phyloP scores from a whole-genome alignment of 2,113 vertebrate species.

The Lasiurus borealis region DNA sequence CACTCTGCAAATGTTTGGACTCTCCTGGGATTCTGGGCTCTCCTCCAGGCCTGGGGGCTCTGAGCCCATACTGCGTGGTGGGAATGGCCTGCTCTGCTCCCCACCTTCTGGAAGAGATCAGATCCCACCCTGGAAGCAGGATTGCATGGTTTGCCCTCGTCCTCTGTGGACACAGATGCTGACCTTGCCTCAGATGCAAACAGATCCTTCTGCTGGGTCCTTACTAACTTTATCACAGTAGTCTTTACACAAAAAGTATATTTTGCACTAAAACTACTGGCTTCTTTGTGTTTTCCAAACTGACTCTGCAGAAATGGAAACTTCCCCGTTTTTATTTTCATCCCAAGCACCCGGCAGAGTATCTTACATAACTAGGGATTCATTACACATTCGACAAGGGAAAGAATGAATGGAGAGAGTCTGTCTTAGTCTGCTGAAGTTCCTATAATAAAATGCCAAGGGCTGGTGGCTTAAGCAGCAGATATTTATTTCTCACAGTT shows the following conservation, averaged over 20 bases:
- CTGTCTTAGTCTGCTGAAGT: neutral
- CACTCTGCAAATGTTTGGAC: neutral
- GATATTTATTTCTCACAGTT: neutral
- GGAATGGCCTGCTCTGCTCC: neutral
- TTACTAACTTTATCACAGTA: neutral
- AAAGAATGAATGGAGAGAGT: neutral
- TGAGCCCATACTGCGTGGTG: neutral
- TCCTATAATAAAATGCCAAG: neutral
- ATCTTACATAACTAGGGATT: neutral
- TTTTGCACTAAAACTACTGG: constrained; percentile 36
- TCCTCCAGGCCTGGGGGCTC: neutral
- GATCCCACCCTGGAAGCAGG: neutral
- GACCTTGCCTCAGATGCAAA: neutral
- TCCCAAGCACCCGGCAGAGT: constrained; percentile 46
- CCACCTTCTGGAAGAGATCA: neutral
- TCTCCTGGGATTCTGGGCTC: neutral
- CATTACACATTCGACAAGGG: neutral
- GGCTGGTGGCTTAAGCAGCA: neutral
- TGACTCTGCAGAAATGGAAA: constrained; percentile 51
- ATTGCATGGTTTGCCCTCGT: neutral
- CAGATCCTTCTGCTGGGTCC: neutral
- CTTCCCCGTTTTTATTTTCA: constrained; percentile 64
- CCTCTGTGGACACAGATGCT: neutral
- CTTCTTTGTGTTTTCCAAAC: constrained; percentile 50
- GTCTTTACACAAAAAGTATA: neutral